Evolutionary conservation across 2,888 invertebrate species (phyloP).

Genomic region (Punctoribates punctum): DNA sequence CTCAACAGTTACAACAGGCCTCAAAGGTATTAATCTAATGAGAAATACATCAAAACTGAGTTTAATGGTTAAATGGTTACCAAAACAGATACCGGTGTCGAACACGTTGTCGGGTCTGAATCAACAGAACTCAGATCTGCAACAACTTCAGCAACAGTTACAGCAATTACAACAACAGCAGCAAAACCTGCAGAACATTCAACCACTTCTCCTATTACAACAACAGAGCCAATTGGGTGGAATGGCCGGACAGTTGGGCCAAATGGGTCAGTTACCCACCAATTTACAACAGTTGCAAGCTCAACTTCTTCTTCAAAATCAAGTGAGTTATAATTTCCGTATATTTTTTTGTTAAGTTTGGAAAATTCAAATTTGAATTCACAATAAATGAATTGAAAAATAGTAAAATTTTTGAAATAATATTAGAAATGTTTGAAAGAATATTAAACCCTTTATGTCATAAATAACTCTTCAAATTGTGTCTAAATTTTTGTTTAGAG

Average conservation of each 20-base stretch:
- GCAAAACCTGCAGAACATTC: slow-evolving; percentile 63
- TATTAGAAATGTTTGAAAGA: too few relatives aligned
- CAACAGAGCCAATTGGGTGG: slow-evolving; percentile 17
- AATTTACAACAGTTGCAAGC: slow-evolving; percentile 58
- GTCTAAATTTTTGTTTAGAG: too few relatives aligned
- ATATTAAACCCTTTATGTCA: too few relatives aligned
- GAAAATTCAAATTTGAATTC: background rate
- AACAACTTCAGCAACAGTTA: slow-evolving; percentile 59
- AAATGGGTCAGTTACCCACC: slow-evolving; percentile 58
- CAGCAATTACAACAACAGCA: slow-evolving; percentile 61
- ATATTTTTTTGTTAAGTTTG: background rate
- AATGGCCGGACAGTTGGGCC: slow-evolving; percentile 55
- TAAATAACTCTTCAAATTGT: too few relatives aligned
- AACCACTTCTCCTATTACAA: slow-evolving; percentile 65
- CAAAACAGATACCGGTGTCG: slow-evolving; percentile 44
- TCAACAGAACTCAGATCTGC: slow-evolving; percentile 50
- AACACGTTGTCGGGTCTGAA: slow-evolving; percentile 43
- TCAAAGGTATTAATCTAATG: slow-evolving; percentile 43
- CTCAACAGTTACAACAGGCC: slow-evolving; percentile 49
- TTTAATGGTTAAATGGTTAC: background rate
- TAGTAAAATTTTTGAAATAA: too few relatives aligned
- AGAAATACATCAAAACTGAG: background rate
- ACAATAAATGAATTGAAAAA: too few relatives aligned
- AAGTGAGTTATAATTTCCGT: slow-evolving; percentile 57
- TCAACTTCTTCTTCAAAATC: slow-evolving; percentile 73